Conservation (phyloP, 2,888 invertebrate species). For the Chymomyza amoena region DNA sequence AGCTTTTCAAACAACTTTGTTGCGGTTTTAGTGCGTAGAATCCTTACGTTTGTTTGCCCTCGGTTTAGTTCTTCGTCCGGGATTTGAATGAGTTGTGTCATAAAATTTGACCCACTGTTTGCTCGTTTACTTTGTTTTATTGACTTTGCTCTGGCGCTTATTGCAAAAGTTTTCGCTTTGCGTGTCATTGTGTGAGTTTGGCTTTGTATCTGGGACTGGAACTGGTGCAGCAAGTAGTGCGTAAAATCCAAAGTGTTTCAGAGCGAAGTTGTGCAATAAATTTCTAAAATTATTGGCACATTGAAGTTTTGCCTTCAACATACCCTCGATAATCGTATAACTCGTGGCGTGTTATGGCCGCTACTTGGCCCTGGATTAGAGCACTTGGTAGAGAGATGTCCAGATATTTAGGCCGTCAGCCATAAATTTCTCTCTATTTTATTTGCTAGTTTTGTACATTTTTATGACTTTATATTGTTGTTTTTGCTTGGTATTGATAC, state of each 20-base stretch:
- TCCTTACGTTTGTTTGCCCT: background rate
- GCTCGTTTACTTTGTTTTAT: conserved; percentile 52
- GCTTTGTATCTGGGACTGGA: background rate
- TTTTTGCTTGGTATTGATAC: conserved; percentile 11
- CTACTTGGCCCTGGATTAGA: background rate
- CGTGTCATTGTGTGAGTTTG: background rate
- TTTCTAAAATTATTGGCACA: conserved; percentile 63
- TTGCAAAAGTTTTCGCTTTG: conserved; percentile 46
- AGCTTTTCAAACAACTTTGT: conserved; percentile 46
- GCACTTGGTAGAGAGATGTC: background rate
- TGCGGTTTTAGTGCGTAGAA: conserved; percentile 45
- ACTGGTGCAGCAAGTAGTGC: conserved; percentile 60
- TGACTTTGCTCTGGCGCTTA: conserved; percentile 36
- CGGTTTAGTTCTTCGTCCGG: background rate
- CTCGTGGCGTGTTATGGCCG: background rate
- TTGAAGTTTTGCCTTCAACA: conserved; percentile 55
- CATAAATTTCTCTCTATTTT: conserved; percentile 5
- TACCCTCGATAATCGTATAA: conserved; percentile 15
- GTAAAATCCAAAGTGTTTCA: conserved; percentile 58
- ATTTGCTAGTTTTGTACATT: conserved; percentile 38
- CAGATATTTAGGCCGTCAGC: background rate
- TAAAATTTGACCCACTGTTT: conserved; percentile 60
- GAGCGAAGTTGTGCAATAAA: conserved; percentile 64
- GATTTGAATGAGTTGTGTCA: conserved; percentile 46
- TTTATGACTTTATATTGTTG: conserved; percentile 49